phyloP scores from a whole-genome alignment of 2,888 invertebrate species.

The Julus scandinavius region DNA sequence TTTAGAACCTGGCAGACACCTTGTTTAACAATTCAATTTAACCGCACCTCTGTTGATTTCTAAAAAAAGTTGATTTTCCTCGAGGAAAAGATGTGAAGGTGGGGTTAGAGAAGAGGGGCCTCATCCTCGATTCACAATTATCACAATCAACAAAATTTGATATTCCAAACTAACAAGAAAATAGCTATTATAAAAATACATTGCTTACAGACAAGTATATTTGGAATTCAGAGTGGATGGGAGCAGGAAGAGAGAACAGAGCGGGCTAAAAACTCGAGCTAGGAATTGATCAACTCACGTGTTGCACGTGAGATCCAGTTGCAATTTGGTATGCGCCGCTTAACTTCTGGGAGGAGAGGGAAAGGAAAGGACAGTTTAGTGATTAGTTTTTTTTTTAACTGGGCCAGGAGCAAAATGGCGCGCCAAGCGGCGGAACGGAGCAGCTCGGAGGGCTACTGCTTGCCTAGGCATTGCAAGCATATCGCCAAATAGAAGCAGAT shows the following conservation, averaged over 20 bases:
- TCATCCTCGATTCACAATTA: slow-evolving; percentile 50
- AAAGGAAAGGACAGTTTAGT: slow-evolving; percentile 43
- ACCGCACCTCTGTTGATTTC: slow-evolving; percentile 15
- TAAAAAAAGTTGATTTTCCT: slow-evolving; percentile 46
- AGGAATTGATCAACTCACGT: slow-evolving; percentile 44
- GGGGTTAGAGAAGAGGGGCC: slow-evolving; percentile 16
- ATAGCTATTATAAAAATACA: slow-evolving; percentile 56
- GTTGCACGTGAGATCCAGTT: slow-evolving; percentile 15
- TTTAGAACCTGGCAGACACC: background rate
- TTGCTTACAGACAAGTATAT: slow-evolving; percentile 52
- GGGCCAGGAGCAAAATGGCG: slow-evolving; percentile 31
- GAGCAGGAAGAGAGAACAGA: slow-evolving; percentile 17
- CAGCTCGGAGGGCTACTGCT: slow-evolving; percentile 40
- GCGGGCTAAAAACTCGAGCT: slow-evolving; percentile 19
- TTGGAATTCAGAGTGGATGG: slow-evolving; percentile 36
- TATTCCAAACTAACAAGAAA: slow-evolving; percentile 55
- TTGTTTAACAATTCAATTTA: background rate
- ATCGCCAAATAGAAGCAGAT: background rate
- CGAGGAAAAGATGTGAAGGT: slow-evolving; percentile 30
- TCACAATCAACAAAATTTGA: slow-evolving; percentile 55
- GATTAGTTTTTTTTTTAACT: slow-evolving; percentile 11
- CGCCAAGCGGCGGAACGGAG: slow-evolving; percentile 46
- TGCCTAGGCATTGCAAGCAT: slow-evolving; percentile 1
- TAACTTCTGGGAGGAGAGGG: slow-evolving; percentile 5
- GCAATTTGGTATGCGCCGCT: slow-evolving; percentile 28